A percentile compares a stretch with the other conserved stretches of the same genome.
Conservation (phyloP, 2,888 invertebrate genomes). For the Orthosia gracilis region DNA sequence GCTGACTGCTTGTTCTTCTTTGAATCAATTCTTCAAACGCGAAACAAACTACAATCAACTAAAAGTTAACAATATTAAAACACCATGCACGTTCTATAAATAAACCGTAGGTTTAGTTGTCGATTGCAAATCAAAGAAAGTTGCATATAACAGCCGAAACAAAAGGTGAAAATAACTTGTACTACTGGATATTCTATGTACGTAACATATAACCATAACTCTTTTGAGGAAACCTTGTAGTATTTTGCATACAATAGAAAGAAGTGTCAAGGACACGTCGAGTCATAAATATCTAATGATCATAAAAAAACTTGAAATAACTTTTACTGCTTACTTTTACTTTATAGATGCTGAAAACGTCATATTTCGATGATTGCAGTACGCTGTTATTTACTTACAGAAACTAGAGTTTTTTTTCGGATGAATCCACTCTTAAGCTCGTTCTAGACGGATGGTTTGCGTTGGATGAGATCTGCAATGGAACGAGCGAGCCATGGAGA, state of each 20-base stretch:
- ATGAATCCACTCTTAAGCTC: too few relatives aligned
- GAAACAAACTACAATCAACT: background rate
- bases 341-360: background rate
- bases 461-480: too few relatives aligned
- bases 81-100: constrained; percentile 22
- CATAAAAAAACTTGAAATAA: constrained; percentile 8
- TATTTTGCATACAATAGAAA: constrained; percentile 53
- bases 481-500: too few relatives aligned
- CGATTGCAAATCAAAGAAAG: constrained; percentile 27
- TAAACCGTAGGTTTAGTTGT: constrained; percentile 13
- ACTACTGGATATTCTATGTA: constrained; percentile 13
- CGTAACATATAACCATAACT: constrained; percentile 24
- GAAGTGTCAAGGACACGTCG: constrained; percentile 41
- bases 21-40: too few relatives aligned
- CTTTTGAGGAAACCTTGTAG: constrained; percentile 28
- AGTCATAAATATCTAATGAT: constrained; percentile 29
- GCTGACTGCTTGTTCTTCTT: too few relatives aligned
- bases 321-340: constrained; percentile 32
- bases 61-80: background rate
- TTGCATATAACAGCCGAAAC: constrained; percentile 16
- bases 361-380: background rate
- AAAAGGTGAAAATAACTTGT: constrained; percentile 32
- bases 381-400: background rate
- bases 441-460: too few relatives aligned
- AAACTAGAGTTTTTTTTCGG: too few relatives aligned